Evolutionary conservation across 2,888 invertebrate genomes (phyloP).

Genomic region (Dendrolimus houi): DNA sequence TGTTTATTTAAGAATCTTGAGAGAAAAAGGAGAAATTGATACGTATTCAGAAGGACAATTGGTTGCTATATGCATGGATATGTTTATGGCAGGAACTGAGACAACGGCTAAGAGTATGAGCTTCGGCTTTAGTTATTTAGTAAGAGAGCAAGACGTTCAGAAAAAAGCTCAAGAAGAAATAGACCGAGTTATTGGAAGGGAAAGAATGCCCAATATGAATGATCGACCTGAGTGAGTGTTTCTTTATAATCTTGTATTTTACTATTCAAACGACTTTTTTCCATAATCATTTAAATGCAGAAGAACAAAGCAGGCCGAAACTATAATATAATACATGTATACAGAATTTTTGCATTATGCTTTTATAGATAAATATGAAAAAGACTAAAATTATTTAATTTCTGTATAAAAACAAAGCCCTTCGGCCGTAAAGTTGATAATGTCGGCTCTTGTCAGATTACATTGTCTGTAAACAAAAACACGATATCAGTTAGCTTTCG

Average conservation of each 20-base stretch:
- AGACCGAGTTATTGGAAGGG: conserved; percentile 82
- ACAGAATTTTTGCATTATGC: too few relatives aligned
- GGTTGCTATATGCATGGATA: conserved; percentile 87
- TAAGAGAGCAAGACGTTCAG: conserved; percentile 83
- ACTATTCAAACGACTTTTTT: too few relatives aligned
- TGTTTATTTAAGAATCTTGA: conserved; percentile 82
- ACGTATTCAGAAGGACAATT: conserved; percentile 84
- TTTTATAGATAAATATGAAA: too few relatives aligned
- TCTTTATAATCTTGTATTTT: too few relatives aligned
- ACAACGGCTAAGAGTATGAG: conserved; percentile 88
- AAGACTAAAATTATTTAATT: too few relatives aligned
- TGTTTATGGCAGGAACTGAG: conserved; percentile 92
- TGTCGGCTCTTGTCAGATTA: background rate
- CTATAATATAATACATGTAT: too few relatives aligned
- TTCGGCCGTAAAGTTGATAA: too few relatives aligned
- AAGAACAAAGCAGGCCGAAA: too few relatives aligned
- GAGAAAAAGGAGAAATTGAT: conserved; percentile 71
- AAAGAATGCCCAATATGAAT: conserved; percentile 80
- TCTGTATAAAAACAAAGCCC: too few relatives aligned
- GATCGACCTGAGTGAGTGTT: conserved; percentile 81
- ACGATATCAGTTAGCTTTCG: too few relatives aligned
- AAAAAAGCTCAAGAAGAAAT: conserved; percentile 86
- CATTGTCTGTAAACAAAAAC: too few relatives aligned
- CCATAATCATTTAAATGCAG: too few relatives aligned
- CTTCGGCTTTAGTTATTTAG: conserved; percentile 85